Evolutionary conservation across 2,797 vertebrate genomes (phyloP).

Genomic region (Leptatherina wallacei): DNA sequence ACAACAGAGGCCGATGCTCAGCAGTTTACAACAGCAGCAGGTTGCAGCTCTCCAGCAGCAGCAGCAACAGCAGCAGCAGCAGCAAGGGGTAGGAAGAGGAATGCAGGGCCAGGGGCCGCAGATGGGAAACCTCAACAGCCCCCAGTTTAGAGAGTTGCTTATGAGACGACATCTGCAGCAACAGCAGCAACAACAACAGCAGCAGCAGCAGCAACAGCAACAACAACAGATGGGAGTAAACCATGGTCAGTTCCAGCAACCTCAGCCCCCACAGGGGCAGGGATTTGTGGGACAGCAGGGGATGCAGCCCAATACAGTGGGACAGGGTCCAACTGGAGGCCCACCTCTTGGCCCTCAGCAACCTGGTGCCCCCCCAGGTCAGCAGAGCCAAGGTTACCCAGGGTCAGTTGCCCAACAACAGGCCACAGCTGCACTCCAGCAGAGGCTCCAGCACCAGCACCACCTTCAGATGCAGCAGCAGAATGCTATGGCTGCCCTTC

Average conservation of each 20-base stretch:
- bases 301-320: slow-evolving; percentile 81
- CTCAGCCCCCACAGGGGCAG: slow-evolving; percentile 84
- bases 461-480: slow-evolving; percentile 90
- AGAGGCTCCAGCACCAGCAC: slow-evolving; percentile 92
- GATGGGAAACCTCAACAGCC: slow-evolving; percentile 89
- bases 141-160: slow-evolving; percentile 91
- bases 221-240: slow-evolving; percentile 88
- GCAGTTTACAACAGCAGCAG: slow-evolving; percentile 66
- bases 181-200: slow-evolving; percentile 78
- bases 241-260: slow-evolving; percentile 92
- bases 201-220: slow-evolving; percentile 84
- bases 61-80: slow-evolving; percentile 64
- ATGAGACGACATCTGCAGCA: slow-evolving; percentile 88
- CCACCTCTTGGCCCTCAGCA: slow-evolving; percentile 81
- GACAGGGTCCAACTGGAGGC: slow-evolving; percentile 73
- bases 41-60: slow-evolving; percentile 68
- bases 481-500: slow-evolving; percentile 87
- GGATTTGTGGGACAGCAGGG: slow-evolving; percentile 89
- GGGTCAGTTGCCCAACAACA: slow-evolving; percentile 84
- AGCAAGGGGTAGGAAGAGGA: slow-evolving; percentile 68
- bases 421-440: slow-evolving; percentile 84
- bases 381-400: slow-evolving; percentile 88
- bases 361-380: slow-evolving; percentile 79
- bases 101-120: slow-evolving; percentile 88
- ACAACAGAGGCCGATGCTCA: slow-evolving; percentile 47